Evolutionary conservation across 1,140 invertebrate species (phyloP), one percentile per base, ranked within the genome.

Genomic region (Lepeophtheirus salmonis): DNA sequence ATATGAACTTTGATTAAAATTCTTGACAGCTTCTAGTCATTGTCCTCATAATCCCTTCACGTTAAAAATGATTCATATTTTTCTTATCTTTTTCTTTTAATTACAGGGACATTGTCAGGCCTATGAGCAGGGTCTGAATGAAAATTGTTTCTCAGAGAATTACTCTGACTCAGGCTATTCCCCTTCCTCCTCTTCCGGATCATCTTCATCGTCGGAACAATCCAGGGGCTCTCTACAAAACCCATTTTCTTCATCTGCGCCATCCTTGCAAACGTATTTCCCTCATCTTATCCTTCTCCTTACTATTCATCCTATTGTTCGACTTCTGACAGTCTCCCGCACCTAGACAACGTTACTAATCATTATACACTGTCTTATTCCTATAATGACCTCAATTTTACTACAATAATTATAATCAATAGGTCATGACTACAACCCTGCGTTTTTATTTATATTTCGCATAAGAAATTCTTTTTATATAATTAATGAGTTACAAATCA

Each of bases 91-190:
- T 17, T 60, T 49, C 21, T 57, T 30, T 14, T 54, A 4, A 3
- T 54, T 18, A 2, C 52, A 57, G 55, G 55, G 55, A 2, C 55
- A 57, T 41, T 57, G 55, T 57, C 55, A 57, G 26, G 55, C 55
- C 16, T 57, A 57, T 18, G 55, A 57, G 26, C 26, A 57, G 6
- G 52, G 55, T 23, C 17, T 16, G 3, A 24, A 21, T 41, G 55
- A 25, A 17, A 23, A 25, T 21, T 24, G 21, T 25, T 14, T 41
- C 6, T 41, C 30, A 41, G 6, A 41, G n/a, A 41, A 41, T 41
- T 6, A 41, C 30, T n/a, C n/a, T n/a, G n/a, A n/a, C n/a, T n/a
- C n/a, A n/a, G n/a, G n/a, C n/a, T n/a, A n/a, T n/a, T 41, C 30
- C 30, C n/a, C 30, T n/a, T 10, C 6, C 30, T 41, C 30, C n/a